Evolutionary conservation across 2,888 invertebrate genomes (phyloP).

Genomic region (Campaea margaritaria): DNA sequence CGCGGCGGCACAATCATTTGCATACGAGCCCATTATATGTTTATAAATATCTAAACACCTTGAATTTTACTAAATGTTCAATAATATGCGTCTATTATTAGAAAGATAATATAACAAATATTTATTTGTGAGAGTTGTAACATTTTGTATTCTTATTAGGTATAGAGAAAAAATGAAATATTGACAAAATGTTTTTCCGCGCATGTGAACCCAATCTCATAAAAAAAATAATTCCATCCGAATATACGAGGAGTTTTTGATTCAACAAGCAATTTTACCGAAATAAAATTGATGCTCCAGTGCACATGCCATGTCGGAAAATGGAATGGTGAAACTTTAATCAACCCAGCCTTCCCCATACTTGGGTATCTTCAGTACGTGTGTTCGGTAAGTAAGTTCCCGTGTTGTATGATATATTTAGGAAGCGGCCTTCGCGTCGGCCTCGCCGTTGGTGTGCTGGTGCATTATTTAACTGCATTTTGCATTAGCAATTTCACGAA

Average conservation of each 20-base stretch:
- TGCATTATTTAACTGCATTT: slow-evolving; percentile 62
- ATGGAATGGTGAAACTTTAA: slow-evolving; percentile 35
- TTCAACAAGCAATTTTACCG: slow-evolving; percentile 32
- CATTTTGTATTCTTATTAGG: not conserved
- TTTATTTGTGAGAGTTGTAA: too few relatives aligned
- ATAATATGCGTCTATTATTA: not conserved
- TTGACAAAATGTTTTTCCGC: slow-evolving; percentile 19
- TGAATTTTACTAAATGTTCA: not conserved
- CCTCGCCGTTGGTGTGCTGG: slow-evolving; percentile 42
- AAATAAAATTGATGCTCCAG: slow-evolving; percentile 33
- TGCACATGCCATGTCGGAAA: slow-evolving; percentile 35
- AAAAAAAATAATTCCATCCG: slow-evolving; percentile 29
- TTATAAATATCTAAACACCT: slow-evolving; percentile 15
- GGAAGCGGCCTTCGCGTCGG: slow-evolving; percentile 41
- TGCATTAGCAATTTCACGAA: slow-evolving; percentile 36
- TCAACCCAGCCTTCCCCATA: slow-evolving; percentile 32
- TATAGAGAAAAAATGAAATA: not conserved
- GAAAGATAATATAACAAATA: too few relatives aligned
- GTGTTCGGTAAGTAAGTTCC: slow-evolving; percentile 43
- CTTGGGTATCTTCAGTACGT: slow-evolving; percentile 30
- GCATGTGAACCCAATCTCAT: slow-evolving; percentile 16
- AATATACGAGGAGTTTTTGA: slow-evolving; percentile 28
- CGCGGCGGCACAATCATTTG: slow-evolving; percentile 28
- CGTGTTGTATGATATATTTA: slow-evolving; percentile 52
- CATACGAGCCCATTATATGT: slow-evolving; percentile 20